phyloP scores from a whole-genome alignment of 1,140 invertebrate species.

The Drosophila yakuba region DNA sequence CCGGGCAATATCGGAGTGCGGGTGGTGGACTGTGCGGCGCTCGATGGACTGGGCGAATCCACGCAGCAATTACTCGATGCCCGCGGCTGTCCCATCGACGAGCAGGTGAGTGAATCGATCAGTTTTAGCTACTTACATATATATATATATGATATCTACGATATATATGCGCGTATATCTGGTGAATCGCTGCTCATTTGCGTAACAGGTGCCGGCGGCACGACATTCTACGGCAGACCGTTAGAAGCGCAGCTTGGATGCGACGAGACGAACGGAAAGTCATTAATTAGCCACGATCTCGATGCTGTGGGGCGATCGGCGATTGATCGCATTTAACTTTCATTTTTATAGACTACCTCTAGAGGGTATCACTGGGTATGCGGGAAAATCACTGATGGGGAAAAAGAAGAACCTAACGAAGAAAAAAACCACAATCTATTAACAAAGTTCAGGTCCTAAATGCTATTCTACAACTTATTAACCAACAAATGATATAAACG shows the following conservation, averaged over 20 bases:
- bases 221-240: conserved; percentile 33
- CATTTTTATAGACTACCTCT: conserved; percentile 46
- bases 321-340: conserved; percentile 57
- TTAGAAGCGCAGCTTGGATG: conserved; percentile 18
- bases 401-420: too few relatives aligned
- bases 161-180: background rate
- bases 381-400: too few relatives aligned
- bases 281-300: conserved; percentile 58
- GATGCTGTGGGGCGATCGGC: conserved; percentile 37
- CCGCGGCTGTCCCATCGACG: conserved; percentile 89
- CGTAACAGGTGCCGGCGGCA: conserved; percentile 44
- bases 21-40: conserved; percentile 90
- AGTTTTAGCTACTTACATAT: background rate
- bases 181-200: conserved; percentile 24
- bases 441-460: too few relatives aligned
- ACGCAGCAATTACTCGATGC: conserved; percentile 89
- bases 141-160: background rate
- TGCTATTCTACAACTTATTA: too few relatives aligned
- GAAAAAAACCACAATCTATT: too few relatives aligned
- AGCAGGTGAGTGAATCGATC: conserved; percentile 85
- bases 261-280: conserved; percentile 31
- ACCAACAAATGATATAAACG: too few relatives aligned
- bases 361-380: conserved; percentile 17
- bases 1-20: conserved; percentile 89
- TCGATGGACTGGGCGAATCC: conserved; percentile 90